Conservation (phyloP, 2,888 invertebrate genomes). For the Xestia c-nigrum region DNA sequence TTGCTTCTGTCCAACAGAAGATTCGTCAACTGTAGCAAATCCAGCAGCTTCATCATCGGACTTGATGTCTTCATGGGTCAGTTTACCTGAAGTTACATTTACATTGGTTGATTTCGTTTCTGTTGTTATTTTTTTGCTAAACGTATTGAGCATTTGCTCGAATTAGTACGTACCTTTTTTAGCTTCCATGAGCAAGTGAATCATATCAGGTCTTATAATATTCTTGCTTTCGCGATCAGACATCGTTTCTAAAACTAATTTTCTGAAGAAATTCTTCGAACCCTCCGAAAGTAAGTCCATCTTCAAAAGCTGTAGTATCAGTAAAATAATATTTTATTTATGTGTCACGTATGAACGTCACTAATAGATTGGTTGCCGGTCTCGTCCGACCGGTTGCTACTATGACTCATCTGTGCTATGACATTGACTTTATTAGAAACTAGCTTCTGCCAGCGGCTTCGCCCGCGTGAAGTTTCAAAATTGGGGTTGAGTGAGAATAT, state of each 20-base stretch:
- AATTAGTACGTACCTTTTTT: slow-evolving; percentile 77
- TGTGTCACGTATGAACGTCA: not conserved
- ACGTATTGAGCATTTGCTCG: too few species aligned
- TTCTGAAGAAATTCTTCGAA: slow-evolving; percentile 75
- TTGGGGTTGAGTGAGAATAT: too few species aligned
- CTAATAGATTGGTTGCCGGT: slow-evolving; percentile 2
- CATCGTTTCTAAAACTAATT: slow-evolving; percentile 81
- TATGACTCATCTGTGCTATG: too few species aligned
- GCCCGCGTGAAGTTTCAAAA: too few species aligned
- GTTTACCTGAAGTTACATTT: slow-evolving; percentile 67
- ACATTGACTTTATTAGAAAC: slow-evolving; percentile 16
- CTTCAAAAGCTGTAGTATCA: slow-evolving; percentile 67
- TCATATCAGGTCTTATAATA: slow-evolving; percentile 87
- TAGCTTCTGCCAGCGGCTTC: too few species aligned
- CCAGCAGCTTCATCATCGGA: slow-evolving; percentile 73
- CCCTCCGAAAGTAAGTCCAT: slow-evolving; percentile 66
- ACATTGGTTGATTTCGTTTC: too few species aligned
- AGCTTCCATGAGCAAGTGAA: slow-evolving; percentile 89
- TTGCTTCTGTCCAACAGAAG: slow-evolving; percentile 72
- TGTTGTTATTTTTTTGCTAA: too few species aligned
- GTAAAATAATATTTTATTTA: not conserved
- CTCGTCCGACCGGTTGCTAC: not conserved
- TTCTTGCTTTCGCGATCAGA: slow-evolving; percentile 76
- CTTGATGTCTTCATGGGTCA: slow-evolving; percentile 70
- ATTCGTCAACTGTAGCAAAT: slow-evolving; percentile 83